Conservation (phyloP, 2,113 vertebrate species). For the Platycercus adscitus region DNA sequence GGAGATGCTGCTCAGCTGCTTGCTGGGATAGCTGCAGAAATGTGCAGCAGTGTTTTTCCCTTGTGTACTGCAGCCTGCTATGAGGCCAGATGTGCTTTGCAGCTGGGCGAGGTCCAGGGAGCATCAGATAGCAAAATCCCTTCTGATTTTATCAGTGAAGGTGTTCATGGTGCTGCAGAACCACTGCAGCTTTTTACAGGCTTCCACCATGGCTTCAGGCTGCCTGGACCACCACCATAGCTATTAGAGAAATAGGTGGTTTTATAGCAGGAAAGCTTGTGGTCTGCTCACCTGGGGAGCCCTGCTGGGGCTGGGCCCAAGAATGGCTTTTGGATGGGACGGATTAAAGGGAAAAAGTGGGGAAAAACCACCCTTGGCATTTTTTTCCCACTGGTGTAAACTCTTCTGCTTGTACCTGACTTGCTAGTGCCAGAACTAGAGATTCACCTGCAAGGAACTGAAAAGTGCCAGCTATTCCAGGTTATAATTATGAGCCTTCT, state of each 20-base stretch:
- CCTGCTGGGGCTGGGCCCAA: not conserved
- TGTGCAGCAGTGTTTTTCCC: not conserved
- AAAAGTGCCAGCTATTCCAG: not conserved
- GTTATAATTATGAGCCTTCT: not conserved
- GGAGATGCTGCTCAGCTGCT: not conserved
- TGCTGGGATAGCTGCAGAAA: not conserved
- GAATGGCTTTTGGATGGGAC: not conserved
- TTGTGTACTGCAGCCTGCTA: not conserved
- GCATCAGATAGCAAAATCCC: not conserved
- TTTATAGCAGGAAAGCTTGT: not conserved
- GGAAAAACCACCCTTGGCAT: not conserved
- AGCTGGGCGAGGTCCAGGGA: not conserved
- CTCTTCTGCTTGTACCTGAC: not conserved
- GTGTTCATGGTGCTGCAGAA: not conserved
- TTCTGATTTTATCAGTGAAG: not conserved
- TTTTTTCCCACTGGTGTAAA: not conserved
- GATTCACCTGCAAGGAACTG: not conserved
- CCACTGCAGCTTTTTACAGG: not conserved
- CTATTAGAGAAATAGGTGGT: not conserved
- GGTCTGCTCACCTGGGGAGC: not conserved
- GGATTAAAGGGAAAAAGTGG: not conserved
- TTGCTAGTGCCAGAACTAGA: not conserved
- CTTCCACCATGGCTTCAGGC: not conserved
- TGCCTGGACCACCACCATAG: accelerated
- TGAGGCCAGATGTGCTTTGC: not conserved